A percentile compares a stretch with the other conserved stretches of the same genome.
These are phyloP conservation scores for Terrapene triunguis DNA, from an alignment of 2,113 vertebrate genomes.

Conservation along the genomic window DNA sequence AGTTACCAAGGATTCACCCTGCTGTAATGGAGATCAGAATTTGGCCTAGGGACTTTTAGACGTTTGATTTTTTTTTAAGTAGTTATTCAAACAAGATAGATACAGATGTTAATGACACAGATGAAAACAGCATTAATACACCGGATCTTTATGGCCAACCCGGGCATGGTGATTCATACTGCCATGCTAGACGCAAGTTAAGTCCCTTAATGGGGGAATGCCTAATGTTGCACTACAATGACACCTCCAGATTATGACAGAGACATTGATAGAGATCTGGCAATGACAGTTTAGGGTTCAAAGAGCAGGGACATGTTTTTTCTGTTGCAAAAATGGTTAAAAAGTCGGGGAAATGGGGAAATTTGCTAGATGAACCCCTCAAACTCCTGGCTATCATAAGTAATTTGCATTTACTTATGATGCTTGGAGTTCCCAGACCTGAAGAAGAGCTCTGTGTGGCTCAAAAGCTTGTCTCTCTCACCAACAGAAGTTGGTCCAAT, in stretches of 20 bases:
- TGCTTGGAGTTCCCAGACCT: background rate
- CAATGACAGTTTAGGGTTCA: background rate
- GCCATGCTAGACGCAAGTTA: background rate
- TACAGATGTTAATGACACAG: background rate
- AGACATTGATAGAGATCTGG: background rate
- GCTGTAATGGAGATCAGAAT: background rate
- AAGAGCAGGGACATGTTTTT: background rate
- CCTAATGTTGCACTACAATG: background rate
- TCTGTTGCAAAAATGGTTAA: background rate
- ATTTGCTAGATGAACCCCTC: background rate
- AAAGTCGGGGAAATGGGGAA: background rate
- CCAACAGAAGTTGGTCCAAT: background rate
- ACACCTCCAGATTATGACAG: background rate
- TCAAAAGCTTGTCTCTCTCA: background rate
- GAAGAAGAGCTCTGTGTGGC: background rate
- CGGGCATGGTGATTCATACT: background rate
- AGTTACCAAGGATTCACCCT: background rate
- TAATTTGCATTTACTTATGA: background rate
- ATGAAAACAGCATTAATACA: background rate
- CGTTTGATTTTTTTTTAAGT: background rate
- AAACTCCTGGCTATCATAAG: accelerated
- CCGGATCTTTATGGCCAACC: background rate
- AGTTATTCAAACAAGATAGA: background rate
- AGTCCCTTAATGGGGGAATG: background rate
- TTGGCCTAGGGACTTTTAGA: background rate